A percentile compares a stretch with the other conserved stretches of the same genome.
Conservation (phyloP, 1,140 invertebrate genomes). For the Drosophila elegans region DNA sequence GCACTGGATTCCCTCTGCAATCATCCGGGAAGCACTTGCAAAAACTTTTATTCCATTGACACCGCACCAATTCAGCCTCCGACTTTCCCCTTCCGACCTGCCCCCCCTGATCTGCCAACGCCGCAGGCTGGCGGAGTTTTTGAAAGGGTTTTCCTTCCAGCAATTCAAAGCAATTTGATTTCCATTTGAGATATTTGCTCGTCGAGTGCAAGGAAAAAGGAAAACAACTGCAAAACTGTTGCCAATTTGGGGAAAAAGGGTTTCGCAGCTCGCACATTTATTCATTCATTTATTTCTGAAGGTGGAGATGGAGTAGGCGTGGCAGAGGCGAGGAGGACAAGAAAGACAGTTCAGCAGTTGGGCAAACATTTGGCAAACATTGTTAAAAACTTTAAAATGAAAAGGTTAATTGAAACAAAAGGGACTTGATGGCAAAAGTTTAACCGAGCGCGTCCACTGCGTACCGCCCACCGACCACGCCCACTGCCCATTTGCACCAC, state of each 20-base stretch:
- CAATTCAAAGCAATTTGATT: conserved; percentile 72
- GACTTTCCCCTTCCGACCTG: conserved; percentile 1
- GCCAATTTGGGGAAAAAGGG: conserved; percentile 50
- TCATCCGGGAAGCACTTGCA: conserved; percentile 17
- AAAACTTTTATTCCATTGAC: conserved; percentile 41
- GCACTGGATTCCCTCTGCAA: conserved; percentile 21
- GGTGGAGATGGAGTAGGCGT: not conserved
- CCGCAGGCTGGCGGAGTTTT: conserved; percentile 28
- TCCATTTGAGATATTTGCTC: conserved; percentile 70
- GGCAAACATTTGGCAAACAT: conserved; percentile 74
- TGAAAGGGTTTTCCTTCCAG: conserved; percentile 43
- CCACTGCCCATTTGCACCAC: not conserved
- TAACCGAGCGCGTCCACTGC: conserved; percentile 60
- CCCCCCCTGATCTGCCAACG: conserved; percentile 6
- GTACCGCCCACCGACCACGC: conserved; percentile 40
- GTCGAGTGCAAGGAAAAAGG: conserved; percentile 24
- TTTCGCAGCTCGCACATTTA: conserved; percentile 26
- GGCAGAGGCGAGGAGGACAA: not conserved
- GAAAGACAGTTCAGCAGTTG: conserved; percentile 26
- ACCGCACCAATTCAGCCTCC: conserved; percentile 39
- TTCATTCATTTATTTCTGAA: not conserved
- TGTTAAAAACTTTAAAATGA: conserved; percentile 80
- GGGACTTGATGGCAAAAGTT: conserved; percentile 78
- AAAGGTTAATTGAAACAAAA: conserved; percentile 83
- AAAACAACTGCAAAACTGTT: conserved; percentile 62